phyloP scores from a whole-genome alignment of 1,140 invertebrate species.

The Euura lappo region DNA sequence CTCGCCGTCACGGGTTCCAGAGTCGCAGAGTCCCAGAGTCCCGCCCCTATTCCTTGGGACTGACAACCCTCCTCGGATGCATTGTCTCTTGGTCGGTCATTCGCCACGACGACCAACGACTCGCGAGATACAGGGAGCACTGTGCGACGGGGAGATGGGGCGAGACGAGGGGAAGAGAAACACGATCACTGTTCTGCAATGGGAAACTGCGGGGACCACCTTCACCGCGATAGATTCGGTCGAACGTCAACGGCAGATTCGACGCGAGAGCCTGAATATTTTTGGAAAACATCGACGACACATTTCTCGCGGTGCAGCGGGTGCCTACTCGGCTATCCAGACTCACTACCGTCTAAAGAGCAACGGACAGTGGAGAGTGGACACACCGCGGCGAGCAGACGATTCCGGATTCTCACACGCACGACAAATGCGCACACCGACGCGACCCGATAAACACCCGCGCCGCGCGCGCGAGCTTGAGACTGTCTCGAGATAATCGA shows the following conservation, averaged over 20 bases:
- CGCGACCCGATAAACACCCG: background rate
- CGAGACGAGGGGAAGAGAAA: no score
- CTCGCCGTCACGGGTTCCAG: no score
- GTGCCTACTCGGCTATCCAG: no score
- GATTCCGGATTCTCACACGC: background rate
- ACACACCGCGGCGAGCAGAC: background rate
- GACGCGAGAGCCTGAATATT: background rate
- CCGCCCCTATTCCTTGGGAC: no score
- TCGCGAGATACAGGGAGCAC: no score
- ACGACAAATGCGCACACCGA: background rate
- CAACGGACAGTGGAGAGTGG: no score
- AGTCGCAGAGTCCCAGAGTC: no score
- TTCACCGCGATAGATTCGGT: background rate
- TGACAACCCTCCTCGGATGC: no score
- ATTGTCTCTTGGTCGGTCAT: no score
- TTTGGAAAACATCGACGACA: slow-evolving; percentile 1
- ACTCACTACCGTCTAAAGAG: background rate
- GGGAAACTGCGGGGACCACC: background rate
- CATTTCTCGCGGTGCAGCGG: background rate
- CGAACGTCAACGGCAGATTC: background rate
- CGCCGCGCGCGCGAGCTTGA: background rate
- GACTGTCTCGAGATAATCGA: background rate
- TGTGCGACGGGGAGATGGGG: no score
- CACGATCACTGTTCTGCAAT: no score
- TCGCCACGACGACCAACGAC: no score